phyloP scores from a whole-genome alignment of 2,888 invertebrate genomes.

The Boloria selene region DNA sequence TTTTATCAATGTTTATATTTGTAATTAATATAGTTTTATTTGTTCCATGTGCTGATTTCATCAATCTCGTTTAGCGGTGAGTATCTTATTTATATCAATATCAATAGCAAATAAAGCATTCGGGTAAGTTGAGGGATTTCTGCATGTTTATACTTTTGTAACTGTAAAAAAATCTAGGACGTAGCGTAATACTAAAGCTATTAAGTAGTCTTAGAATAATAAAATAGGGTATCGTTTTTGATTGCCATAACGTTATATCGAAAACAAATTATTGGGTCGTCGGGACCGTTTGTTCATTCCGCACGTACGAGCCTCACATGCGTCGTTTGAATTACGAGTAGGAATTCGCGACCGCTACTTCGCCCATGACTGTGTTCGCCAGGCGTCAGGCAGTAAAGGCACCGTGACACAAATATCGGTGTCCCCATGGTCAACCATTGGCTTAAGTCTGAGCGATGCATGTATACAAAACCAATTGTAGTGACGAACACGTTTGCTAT shows the following conservation, averaged over 20 bases:
- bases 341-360: slow-evolving; percentile 81
- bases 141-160: background rate
- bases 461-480: slow-evolving; percentile 59
- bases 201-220: slow-evolving; percentile 27
- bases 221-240: slow-evolving; percentile 43
- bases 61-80: slow-evolving; percentile 64
- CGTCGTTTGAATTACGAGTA: slow-evolving; percentile 77
- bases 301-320: slow-evolving; percentile 69
- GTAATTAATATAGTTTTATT: slow-evolving; percentile 42
- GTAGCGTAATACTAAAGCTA: slow-evolving; percentile 18
- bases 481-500: slow-evolving; percentile 70
- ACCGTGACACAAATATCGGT: slow-evolving; percentile 71
- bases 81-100: slow-evolving; percentile 45
- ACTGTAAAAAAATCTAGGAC: background rate
- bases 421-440: slow-evolving; percentile 65
- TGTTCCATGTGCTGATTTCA: slow-evolving; percentile 74
- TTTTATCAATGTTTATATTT: slow-evolving; percentile 11
- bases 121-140: too few relatives aligned
- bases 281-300: slow-evolving; percentile 68
- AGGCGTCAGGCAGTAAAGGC: slow-evolving; percentile 47
- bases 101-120: background rate
- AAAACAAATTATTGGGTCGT: slow-evolving; percentile 72
- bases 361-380: slow-evolving; percentile 59
- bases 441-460: slow-evolving; percentile 50
- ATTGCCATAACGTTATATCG: slow-evolving; percentile 56